Conservation (phyloP, 2,113 vertebrate species). For the Dasyprocta punctata region DNA sequence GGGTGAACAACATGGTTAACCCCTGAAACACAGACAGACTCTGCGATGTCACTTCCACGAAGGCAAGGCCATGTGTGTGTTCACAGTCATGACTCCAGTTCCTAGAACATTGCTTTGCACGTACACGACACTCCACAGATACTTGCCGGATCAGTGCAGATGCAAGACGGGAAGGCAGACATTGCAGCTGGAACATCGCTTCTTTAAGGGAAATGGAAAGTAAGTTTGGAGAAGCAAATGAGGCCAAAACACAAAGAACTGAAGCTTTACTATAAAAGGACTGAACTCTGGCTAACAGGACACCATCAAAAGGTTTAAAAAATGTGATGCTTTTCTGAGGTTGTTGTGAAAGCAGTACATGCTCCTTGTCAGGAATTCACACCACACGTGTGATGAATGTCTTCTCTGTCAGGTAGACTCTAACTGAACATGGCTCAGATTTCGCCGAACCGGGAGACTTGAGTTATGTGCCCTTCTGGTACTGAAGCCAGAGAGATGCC, state of each 20-base stretch:
- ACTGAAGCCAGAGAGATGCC: not conserved
- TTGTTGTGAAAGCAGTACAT: not conserved
- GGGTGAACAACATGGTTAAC: accelerated
- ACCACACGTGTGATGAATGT: not conserved
- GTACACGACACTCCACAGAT: accelerated
- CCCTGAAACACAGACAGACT: not conserved
- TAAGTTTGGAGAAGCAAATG: not conserved
- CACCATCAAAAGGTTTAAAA: not conserved
- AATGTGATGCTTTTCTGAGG: not conserved
- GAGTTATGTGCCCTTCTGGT: not conserved
- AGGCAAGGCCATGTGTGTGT: not conserved
- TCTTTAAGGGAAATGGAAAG: not conserved
- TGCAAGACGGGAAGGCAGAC: not conserved
- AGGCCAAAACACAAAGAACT: not conserved
- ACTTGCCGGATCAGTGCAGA: not conserved
- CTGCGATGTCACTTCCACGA: not conserved
- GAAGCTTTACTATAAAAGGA: not conserved
- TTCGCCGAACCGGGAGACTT: not conserved
- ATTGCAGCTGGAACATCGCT: not conserved
- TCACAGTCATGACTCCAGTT: not conserved
- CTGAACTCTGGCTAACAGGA: not conserved
- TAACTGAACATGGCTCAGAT: not conserved
- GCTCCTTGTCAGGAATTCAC: not conserved
- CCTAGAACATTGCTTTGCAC: not conserved
- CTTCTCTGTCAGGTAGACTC: not conserved